Percentiles rank a stretch among this genome's conserved stretches.
Evolutionary conservation across 2,888 invertebrate species (phyloP).

Genomic region (Prenolepis imparis): DNA sequence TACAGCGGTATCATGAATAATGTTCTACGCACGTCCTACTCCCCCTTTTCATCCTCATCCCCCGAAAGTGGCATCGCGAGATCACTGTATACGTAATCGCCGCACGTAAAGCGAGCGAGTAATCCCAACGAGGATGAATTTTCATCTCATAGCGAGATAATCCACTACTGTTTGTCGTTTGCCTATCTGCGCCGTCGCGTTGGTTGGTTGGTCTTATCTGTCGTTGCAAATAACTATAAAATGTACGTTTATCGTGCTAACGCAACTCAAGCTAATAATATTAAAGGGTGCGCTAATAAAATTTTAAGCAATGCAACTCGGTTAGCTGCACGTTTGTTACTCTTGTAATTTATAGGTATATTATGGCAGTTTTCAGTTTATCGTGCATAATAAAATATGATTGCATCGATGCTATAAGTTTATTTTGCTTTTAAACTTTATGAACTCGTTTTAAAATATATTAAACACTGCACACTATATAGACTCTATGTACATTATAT

Average conservation of each 20-base stretch:
- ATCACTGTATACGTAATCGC: conserved; percentile 15
- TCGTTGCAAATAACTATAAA: conserved; percentile 23
- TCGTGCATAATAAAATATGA: background rate
- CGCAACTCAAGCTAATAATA: conserved; percentile 28
- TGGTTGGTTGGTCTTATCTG: conserved; percentile 12
- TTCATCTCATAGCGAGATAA: conserved; percentile 47
- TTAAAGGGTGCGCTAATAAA: conserved; percentile 32
- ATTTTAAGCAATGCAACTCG: background rate
- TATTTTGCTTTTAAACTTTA: background rate
- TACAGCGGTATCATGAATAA: conserved; percentile 37
- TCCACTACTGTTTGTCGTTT: conserved; percentile 27
- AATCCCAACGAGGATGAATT: conserved; percentile 35
- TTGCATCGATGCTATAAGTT: background rate
- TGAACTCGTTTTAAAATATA: no score
- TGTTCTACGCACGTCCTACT: background rate
- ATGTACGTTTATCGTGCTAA: conserved; percentile 38
- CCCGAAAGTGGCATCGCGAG: conserved; percentile 28
- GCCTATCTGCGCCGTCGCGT: conserved; percentile 15
- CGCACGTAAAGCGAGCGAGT: conserved; percentile 20
- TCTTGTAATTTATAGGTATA: conserved; percentile 8
- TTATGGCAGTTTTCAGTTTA: background rate
- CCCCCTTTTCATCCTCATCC: background rate
- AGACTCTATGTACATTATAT: no score
- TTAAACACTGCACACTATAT: no score
- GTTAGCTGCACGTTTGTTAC: background rate